phyloP scores from a whole-genome alignment of 2,113 vertebrate species.

The Murina feae region DNA sequence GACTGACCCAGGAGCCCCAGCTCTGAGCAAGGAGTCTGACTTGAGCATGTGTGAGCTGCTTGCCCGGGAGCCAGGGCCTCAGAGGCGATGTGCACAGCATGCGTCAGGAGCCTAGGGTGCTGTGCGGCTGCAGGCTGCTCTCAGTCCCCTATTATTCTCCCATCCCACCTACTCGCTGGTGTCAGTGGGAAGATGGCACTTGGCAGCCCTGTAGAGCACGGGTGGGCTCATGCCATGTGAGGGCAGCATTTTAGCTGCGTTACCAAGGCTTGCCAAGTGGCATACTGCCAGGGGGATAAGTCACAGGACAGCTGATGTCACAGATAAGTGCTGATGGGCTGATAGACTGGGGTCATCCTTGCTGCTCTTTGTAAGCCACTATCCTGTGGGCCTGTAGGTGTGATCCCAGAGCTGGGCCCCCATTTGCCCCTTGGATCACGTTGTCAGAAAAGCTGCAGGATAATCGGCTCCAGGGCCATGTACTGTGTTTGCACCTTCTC shows the following conservation, averaged over 20 bases:
- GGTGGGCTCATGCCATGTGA: fast-evolving
- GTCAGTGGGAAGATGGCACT: neutral
- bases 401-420: neutral
- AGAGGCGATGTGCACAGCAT: neutral
- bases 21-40: neutral
- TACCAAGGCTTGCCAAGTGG: neutral
- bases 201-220: fast-evolving
- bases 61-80: fast-evolving
- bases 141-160: neutral
- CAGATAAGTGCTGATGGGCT: neutral
- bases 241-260: neutral
- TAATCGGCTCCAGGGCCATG: neutral
- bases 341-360: neutral
- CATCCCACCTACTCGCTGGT: too few species aligned
- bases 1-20: neutral
- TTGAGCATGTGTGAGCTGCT: neutral
- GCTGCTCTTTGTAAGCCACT: neutral
- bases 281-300: neutral
- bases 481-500: neutral
- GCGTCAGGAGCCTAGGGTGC: neutral
- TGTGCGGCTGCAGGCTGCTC: fast-evolving
- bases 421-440: neutral
- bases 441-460: neutral
- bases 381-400: neutral
- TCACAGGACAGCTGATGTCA: neutral